Conservation (phyloP, 2,888 invertebrate genomes). For the Athalia cordata region DNA sequence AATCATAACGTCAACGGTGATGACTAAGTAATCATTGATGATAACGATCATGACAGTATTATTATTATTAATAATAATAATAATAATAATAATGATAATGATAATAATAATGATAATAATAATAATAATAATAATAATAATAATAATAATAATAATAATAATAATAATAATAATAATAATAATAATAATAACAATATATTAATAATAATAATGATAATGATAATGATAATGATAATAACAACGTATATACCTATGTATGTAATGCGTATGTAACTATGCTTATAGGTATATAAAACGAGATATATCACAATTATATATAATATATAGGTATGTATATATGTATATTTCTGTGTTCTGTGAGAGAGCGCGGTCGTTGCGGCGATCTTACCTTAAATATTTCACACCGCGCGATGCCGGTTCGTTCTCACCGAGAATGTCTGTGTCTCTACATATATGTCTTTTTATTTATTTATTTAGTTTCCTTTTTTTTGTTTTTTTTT, state of each 20-base stretch:
- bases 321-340: background rate
- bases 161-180: constrained; percentile 8
- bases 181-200: background rate
- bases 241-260: background rate
- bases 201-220: constrained; percentile 10
- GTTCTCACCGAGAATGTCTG: constrained; percentile 34
- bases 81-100: constrained; percentile 8
- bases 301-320: background rate
- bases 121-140: constrained; percentile 8
- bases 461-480: background rate
- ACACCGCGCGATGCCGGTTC: constrained; percentile 17
- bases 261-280: background rate
- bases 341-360: constrained; percentile 60
- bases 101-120: background rate
- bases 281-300: background rate
- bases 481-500: background rate
- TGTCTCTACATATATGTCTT: constrained; percentile 21
- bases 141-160: constrained; percentile 15
- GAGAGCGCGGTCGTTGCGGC: constrained; percentile 66
- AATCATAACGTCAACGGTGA: background rate
- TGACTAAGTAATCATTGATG: background rate
- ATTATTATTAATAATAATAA: no score
- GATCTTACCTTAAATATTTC: constrained; percentile 32
- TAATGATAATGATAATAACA: background rate
- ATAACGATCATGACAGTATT: no score